Conservation (phyloP, 2,888 invertebrate genomes). For the Kryphioiulus occultus region DNA sequence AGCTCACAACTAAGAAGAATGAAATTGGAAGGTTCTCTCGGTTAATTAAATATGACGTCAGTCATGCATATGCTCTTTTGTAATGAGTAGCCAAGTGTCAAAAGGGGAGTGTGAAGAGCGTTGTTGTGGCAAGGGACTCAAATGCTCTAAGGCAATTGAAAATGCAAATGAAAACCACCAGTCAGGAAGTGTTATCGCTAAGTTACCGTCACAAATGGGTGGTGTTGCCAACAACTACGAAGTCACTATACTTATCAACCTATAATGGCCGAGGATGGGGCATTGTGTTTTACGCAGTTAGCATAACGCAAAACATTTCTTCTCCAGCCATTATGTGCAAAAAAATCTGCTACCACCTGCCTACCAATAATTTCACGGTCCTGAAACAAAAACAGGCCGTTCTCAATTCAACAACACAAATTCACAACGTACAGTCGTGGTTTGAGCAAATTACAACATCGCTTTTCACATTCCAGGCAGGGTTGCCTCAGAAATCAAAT, state of each 20-base stretch:
- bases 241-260: not conserved
- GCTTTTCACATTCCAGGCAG: too few relatives aligned
- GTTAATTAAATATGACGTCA: conserved; percentile 12
- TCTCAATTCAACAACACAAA: not conserved
- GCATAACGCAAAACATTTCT: not conserved
- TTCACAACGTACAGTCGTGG: not conserved
- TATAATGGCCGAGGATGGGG: not conserved
- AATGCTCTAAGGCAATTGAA: not conserved
- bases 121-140: not conserved
- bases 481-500: too few relatives aligned
- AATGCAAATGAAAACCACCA: not conserved
- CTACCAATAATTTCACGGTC: not conserved
- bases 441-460: not conserved
- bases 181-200: conserved; percentile 25
- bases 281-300: not conserved
- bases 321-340: not conserved
- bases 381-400: not conserved
- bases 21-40: not conserved
- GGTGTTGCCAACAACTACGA: not conserved
- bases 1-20: too few relatives aligned
- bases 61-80: not conserved
- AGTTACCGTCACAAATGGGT: conserved; percentile 31
- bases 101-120: not conserved
- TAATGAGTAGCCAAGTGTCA: not conserved
- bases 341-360: not conserved